Base-by-base conservation (phyloP, 2,113 vertebrate genomes). In the Nerophis lumbriciformis region DNA sequence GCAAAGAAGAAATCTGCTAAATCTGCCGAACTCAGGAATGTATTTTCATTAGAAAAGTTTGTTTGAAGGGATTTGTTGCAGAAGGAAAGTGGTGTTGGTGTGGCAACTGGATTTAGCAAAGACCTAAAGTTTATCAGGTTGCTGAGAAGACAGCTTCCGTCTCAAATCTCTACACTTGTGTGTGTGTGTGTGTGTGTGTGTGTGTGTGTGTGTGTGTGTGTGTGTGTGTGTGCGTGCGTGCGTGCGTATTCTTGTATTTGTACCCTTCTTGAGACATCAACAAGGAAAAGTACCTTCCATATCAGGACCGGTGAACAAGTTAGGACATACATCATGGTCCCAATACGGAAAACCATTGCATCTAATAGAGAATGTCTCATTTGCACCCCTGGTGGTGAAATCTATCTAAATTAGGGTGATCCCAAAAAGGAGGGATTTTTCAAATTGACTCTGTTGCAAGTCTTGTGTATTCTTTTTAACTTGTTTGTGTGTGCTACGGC, bases 31-130 rank as follows among this genome's bases (percentile, higher is more conserved):
- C 5, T 21, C 55, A 57, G 55, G 39, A 57, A 57, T 44, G 55
- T 44, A 57, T 57, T 57, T 57, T 57, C 55, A 57, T 57, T 57
- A 44, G 16, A 57, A 10, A 57, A 57, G 38, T 44, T 57, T 57
- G 55, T 57, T 57, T 57, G 55, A 57, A 16, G 55, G 55, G 55
- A 57, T 57, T 57, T 38, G n/a, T 7, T 21, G 38, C 55, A 19
- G 16, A 38, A 56, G 53, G 53, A 57, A 57, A 57, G 38, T 44
- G 55, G 38, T 19, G 38, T 15, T 44, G 53, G 54, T 57, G 39
- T 21, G 28, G 9, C 6, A 21, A 57, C 12, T 57, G 21, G 55
- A 57, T 44, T 57, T 57, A 11, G 16, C n/a, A 6, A 28, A 44
- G 55, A 44, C 6, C 4, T 6, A 15, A 39, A 55, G 53, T 39